Conservation (phyloP, 2,888 invertebrate species). For the Clivina fossor region DNA sequence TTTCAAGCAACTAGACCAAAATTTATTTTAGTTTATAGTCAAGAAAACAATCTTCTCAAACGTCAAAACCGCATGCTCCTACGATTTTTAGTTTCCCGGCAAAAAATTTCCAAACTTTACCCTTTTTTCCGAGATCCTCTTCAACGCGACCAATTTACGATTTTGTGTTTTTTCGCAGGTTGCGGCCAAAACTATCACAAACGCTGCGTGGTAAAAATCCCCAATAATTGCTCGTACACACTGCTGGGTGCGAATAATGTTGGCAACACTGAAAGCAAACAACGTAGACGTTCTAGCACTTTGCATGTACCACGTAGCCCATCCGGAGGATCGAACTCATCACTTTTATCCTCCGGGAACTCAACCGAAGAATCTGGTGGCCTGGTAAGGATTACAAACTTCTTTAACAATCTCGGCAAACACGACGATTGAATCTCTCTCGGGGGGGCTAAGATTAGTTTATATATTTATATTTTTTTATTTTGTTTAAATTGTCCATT, state of each 20-base stretch:
- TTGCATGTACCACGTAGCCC: constrained; percentile 67
- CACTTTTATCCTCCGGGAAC: constrained; percentile 61
- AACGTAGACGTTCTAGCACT: constrained; percentile 54
- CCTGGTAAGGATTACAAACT: constrained; percentile 70
- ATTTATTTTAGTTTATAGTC: no score
- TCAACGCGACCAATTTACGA: no score
- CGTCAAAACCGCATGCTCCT: no score
- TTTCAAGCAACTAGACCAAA: no score
- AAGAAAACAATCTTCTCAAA: no score
- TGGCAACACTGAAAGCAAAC: constrained; percentile 48
- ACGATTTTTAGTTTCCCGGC: no score
- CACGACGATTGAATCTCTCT: constrained; percentile 47
- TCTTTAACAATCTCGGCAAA: constrained; percentile 50
- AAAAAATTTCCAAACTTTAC: no score
- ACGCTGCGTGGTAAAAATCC: constrained; percentile 94
- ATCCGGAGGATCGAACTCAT: constrained; percentile 72
- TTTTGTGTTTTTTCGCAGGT: constrained; percentile 68
- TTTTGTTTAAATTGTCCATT: no score
- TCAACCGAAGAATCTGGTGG: constrained; percentile 61
- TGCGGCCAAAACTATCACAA: constrained; percentile 99
- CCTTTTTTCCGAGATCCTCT: no score
- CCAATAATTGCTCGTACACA: constrained; percentile 86
- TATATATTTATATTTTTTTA: no score
- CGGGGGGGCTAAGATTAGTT: no score
- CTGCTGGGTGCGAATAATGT: constrained; percentile 48